Evolutionary conservation across 2,113 vertebrate genomes (phyloP).

Genomic region (Marmota flaviventris): DNA sequence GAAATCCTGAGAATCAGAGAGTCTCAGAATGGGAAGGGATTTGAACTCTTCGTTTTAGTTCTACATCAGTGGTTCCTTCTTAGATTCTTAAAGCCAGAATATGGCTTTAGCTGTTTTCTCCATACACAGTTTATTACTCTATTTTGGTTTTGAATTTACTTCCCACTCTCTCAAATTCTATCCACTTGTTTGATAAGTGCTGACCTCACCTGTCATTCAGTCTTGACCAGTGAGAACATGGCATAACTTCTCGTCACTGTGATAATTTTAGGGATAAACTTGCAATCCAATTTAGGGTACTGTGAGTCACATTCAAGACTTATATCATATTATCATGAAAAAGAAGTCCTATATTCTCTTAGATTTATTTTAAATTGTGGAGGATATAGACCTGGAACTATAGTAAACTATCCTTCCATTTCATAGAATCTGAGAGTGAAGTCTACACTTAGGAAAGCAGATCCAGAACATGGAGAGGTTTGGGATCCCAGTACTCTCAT

Average conservation of each 20-base stretch:
- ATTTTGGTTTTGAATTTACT: conserved; percentile 21
- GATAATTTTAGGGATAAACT: not conserved
- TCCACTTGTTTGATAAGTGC: not conserved
- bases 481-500: not conserved
- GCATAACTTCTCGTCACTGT: not conserved
- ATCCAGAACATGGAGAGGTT: not conserved
- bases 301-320: not conserved
- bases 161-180: not conserved
- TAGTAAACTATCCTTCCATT: not conserved
- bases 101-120: not conserved
- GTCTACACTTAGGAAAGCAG: not conserved
- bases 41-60: conserved; percentile 21
- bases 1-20: not conserved
- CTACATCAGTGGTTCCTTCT: not conserved
- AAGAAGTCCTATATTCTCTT: conserved; percentile 34
- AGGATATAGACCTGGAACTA: not conserved
- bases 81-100: conserved; percentile 1
- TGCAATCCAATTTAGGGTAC: not conserved
- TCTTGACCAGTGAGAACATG: not conserved
- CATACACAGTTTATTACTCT: not conserved
- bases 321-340: not conserved
- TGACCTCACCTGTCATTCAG: not conserved
- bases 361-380: not conserved
- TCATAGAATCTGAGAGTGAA: not conserved
- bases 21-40: conserved; percentile 29